These are phyloP conservation scores for Elephantulus edwardii DNA, from an alignment of 2,113 vertebrate genomes.

Conservation along the genomic window DNA sequence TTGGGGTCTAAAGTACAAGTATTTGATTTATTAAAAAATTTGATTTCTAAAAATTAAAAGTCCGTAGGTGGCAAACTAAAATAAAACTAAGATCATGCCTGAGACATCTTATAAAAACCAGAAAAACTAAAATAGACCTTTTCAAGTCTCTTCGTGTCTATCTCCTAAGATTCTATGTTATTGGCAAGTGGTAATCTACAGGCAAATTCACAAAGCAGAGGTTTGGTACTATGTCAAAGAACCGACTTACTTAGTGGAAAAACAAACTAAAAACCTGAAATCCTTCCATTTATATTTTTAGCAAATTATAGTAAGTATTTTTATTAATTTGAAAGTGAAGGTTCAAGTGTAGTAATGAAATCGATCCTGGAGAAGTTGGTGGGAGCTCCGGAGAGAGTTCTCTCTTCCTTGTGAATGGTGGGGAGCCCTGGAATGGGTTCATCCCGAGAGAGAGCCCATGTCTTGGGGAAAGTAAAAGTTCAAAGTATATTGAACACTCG, in stretches of 20 bases:
- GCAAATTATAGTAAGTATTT: conserved; percentile 14
- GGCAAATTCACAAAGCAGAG: not conserved
- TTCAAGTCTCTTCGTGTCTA: not conserved
- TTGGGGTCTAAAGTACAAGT: not conserved
- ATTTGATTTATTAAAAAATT: not conserved
- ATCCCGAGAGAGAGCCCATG: too few species aligned
- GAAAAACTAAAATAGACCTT: not conserved
- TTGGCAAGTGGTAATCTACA: not conserved
- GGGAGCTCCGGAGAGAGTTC: too few species aligned
- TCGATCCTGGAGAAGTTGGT: too few species aligned
- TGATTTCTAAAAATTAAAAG: conserved; percentile 1
- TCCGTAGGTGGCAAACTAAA: not conserved
- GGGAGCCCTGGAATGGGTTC: too few species aligned
- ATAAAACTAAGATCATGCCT: not conserved
- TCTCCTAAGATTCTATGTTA: not conserved
- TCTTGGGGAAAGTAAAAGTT: not conserved
- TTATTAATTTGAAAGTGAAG: not conserved
- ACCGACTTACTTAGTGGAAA: not conserved
- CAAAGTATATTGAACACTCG: not conserved
- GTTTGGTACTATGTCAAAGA: not conserved
- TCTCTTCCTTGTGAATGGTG: too few species aligned
- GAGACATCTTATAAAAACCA: too few species aligned
- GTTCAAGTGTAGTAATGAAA: too few species aligned
- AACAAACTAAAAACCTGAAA: not conserved
- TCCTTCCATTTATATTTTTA: not conserved